These are phyloP conservation scores for Hesperia comma DNA, from an alignment of 2,888 invertebrate species.

Conservation along the genomic window DNA sequence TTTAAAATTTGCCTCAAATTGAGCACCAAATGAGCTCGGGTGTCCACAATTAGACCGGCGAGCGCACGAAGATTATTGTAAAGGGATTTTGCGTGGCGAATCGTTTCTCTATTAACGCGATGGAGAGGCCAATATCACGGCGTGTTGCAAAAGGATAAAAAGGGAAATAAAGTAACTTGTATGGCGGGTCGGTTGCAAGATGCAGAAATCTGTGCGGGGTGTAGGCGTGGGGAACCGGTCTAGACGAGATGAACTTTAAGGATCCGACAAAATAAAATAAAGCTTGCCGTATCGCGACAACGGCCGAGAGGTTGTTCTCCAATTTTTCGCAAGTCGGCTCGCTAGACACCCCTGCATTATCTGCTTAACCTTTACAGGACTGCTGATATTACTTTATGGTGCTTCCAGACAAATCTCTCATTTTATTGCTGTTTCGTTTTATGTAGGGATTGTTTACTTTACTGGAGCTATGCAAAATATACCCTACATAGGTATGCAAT, in stretches of 20 bases:
- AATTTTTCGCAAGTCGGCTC: conserved; percentile 51
- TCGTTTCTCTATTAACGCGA: conserved; percentile 69
- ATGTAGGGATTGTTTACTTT: background rate
- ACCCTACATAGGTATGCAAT: background rate
- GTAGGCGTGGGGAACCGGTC: conserved; percentile 80
- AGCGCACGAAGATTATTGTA: conserved; percentile 48
- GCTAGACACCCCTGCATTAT: conserved; percentile 27
- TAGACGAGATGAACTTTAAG: conserved; percentile 82
- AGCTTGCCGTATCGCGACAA: conserved; percentile 69
- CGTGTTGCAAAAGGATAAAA: conserved; percentile 78
- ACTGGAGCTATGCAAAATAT: background rate
- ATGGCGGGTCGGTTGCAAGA: conserved; percentile 79
- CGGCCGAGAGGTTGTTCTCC: conserved; percentile 62
- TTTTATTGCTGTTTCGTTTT: conserved; percentile 7
- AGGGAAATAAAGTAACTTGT: conserved; percentile 78
- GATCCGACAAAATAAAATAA: conserved; percentile 77
- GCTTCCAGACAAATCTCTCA: conserved; percentile 8
- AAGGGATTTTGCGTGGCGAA: conserved; percentile 56
- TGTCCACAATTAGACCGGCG: conserved; percentile 40
- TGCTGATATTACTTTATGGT: conserved; percentile 20
- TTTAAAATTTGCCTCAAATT: conserved; percentile 1
- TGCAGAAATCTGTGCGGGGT: conserved; percentile 81
- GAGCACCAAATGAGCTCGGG: conserved; percentile 22
- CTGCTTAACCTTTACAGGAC: conserved; percentile 28
- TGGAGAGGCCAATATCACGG: conserved; percentile 67